Evolutionary conservation across 2,113 vertebrate genomes (phyloP).

Genomic region (Rhagologus leucostigma): DNA sequence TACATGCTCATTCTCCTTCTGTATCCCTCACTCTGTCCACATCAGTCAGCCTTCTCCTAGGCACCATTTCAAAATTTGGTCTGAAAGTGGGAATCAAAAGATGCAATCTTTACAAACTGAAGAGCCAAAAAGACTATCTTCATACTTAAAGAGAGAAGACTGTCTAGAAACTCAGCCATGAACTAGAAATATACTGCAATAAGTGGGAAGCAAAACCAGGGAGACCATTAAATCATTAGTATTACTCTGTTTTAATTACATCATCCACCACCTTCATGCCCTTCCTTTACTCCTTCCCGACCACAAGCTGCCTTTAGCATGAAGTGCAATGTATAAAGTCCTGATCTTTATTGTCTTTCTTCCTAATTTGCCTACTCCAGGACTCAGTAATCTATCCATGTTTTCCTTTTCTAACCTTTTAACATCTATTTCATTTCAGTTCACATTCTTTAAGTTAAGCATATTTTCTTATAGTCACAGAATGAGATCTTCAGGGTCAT

Average conservation of each 20-base stretch:
- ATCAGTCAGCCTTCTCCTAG: background rate
- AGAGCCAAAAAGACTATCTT: background rate
- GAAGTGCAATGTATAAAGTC: background rate
- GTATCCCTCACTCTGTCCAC: background rate
- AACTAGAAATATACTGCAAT: background rate
- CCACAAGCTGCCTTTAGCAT: background rate
- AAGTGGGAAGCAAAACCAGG: background rate
- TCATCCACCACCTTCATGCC: background rate
- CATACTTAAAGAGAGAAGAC: background rate
- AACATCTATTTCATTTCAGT: background rate
- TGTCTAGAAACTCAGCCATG: background rate
- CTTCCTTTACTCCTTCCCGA: background rate
- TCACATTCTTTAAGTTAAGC: background rate
- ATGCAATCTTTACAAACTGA: background rate
- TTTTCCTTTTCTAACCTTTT: background rate
- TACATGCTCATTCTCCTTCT: background rate
- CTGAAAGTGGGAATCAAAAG: background rate
- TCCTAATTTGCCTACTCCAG: background rate
- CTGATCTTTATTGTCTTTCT: background rate
- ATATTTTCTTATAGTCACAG: background rate
- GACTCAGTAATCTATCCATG: background rate
- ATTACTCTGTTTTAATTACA: background rate
- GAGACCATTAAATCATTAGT: background rate
- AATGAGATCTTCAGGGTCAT: background rate
- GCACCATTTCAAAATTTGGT: background rate